Conservation (phyloP, 2,113 vertebrate genomes). For the Parotia lawesii region DNA sequence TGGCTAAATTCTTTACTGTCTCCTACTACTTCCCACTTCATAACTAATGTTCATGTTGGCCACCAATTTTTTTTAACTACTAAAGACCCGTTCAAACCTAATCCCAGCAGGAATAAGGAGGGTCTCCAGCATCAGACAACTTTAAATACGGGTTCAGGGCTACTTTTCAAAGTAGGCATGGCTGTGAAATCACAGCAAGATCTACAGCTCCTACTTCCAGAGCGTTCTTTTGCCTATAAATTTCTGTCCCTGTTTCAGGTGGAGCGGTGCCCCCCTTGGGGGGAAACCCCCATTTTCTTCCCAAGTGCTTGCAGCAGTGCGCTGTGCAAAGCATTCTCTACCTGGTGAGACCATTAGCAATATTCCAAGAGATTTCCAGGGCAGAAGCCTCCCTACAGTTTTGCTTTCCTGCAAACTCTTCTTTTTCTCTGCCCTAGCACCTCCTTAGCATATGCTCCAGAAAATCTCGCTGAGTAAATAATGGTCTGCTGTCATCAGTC, state of each 20-base stretch:
- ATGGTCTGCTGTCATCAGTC: neutral
- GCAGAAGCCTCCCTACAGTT: neutral
- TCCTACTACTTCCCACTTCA: neutral
- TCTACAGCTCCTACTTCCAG: neutral
- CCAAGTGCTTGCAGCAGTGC: neutral
- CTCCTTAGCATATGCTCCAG: neutral
- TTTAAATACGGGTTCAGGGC: neutral
- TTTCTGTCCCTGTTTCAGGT: neutral
- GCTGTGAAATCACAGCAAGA: neutral
- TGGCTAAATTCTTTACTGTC: neutral
- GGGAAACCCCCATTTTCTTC: neutral
- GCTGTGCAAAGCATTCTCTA: neutral
- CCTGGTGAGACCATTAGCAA: neutral
- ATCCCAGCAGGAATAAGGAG: neutral
- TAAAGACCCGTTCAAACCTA: neutral
- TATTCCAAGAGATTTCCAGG: neutral
- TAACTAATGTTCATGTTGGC: neutral
- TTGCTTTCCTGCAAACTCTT: neutral
- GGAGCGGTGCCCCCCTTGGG: neutral
- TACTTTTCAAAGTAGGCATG: neutral
- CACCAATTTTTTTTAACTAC: neutral
- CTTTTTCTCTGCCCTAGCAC: neutral
- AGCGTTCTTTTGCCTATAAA: neutral
- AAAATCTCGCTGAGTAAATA: neutral
- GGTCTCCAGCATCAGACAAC: neutral